Percentiles rank a stretch among this genome's conserved stretches.
phyloP scores from a whole-genome alignment of 2,888 invertebrate genomes.

The Drosophila mettleri region DNA sequence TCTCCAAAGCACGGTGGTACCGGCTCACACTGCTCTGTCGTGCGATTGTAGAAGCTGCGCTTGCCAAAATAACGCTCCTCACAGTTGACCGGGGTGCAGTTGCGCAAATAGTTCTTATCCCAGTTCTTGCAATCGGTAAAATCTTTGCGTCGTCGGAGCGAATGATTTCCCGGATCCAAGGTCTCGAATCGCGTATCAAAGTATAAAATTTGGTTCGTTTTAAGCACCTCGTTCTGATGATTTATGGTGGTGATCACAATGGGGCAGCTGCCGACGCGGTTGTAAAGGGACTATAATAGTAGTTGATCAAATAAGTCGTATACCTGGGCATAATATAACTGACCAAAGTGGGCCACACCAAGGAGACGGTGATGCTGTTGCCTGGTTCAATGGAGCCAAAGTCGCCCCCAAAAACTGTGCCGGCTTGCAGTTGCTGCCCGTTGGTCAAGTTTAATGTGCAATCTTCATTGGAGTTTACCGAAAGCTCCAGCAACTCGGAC shows the following conservation, averaged over 20 bases:
- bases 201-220: slow-evolving; percentile 55
- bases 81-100: slow-evolving; percentile 86
- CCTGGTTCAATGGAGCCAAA: slow-evolving; percentile 80
- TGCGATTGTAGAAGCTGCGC: slow-evolving; percentile 85
- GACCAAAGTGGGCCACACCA: slow-evolving; percentile 83
- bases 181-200: slow-evolving; percentile 80
- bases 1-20: slow-evolving; percentile 38
- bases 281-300: slow-evolving; percentile 75
- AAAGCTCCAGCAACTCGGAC: slow-evolving; percentile 67
- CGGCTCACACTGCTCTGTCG: slow-evolving; percentile 74
- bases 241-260: slow-evolving; percentile 70
- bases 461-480: slow-evolving; percentile 69
- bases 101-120: slow-evolving; percentile 85
- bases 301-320: neutral
- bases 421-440: slow-evolving; percentile 46
- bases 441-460: slow-evolving; percentile 74
- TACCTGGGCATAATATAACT: slow-evolving; percentile 12
- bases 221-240: slow-evolving; percentile 54
- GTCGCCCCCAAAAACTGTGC: slow-evolving; percentile 80
- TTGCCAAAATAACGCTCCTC: slow-evolving; percentile 86
- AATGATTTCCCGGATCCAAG: slow-evolving; percentile 67
- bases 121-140: slow-evolving; percentile 77
- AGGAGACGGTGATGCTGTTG: slow-evolving; percentile 67
- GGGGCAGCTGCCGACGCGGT: slow-evolving; percentile 82
- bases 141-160: slow-evolving; percentile 61